These are phyloP conservation scores for Leptopilina boulardi DNA, from an alignment of 1,140 invertebrate species.

Conservation along the genomic window DNA sequence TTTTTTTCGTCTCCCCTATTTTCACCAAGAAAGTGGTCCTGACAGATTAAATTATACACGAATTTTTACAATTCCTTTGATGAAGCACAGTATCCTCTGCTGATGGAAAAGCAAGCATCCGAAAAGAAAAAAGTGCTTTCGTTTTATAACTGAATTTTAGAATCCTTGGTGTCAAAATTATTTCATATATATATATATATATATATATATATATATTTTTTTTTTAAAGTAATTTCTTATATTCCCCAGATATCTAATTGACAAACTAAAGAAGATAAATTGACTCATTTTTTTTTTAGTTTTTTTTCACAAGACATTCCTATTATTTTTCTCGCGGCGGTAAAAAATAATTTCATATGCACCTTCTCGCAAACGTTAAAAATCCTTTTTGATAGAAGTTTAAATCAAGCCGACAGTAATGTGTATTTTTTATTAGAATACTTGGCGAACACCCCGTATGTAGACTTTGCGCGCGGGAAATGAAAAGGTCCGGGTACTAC, in stretches of 20 bases:
- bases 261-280: no score
- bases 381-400: conserved; percentile 23
- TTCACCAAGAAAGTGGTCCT: not conserved
- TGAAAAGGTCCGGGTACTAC: conserved; percentile 19
- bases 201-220: no score
- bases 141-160: not conserved
- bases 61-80: conserved; percentile 28
- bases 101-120: not conserved
- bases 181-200: no score
- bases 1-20: conserved; percentile 19
- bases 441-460: conserved; percentile 25
- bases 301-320: no score
- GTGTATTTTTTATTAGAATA: conserved; percentile 26
- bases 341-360: no score
- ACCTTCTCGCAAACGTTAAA: conserved; percentile 34
- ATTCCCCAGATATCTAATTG: no score
- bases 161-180: conserved; percentile 16
- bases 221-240: no score
- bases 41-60: conserved; percentile 12
- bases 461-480: conserved; percentile 5
- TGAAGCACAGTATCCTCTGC: not conserved
- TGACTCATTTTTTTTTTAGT: no score
- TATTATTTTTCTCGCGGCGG: no score
- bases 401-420: conserved; percentile 29
- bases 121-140: not conserved